Evolutionary conservation across 2,888 invertebrate genomes (phyloP).

Genomic region (Mactromeris polynyma): DNA sequence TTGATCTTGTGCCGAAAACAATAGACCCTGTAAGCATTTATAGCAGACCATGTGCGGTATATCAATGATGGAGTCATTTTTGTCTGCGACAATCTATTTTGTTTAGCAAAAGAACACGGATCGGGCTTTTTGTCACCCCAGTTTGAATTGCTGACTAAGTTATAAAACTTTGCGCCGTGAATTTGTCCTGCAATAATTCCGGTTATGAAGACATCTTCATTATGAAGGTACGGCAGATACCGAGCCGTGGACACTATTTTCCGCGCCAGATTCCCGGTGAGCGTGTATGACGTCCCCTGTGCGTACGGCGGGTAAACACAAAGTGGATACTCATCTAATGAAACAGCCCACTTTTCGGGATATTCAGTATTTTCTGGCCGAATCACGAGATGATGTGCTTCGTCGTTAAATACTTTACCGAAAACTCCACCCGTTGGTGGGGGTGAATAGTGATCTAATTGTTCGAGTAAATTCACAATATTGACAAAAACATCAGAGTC

Average conservation of each 20-base stretch:
- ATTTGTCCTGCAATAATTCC: conserved; percentile 33
- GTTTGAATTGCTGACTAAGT: neutral
- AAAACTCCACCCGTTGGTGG: neutral
- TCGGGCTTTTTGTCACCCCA: neutral
- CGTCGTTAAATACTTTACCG: neutral
- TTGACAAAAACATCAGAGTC: conserved; percentile 37
- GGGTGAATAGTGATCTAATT: neutral
- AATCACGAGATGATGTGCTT: neutral
- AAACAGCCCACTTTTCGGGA: conserved; percentile 21
- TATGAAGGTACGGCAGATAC: conserved; percentile 29
- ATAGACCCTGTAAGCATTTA: neutral
- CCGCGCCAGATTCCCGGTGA: conserved; percentile 6
- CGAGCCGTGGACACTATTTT: neutral
- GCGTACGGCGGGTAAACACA: conserved; percentile 29
- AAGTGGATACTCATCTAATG: conserved; percentile 18
- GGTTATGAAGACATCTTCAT: conserved; percentile 35
- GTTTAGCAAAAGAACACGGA: conserved; percentile 28
- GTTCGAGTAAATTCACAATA: conserved; percentile 4
- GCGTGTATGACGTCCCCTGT: conserved; percentile 24
- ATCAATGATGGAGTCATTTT: conserved; percentile 25
- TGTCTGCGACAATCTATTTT: conserved; percentile 13
- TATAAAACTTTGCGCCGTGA: conserved; percentile 9
- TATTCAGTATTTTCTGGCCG: neutral
- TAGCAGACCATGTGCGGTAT: conserved; percentile 18
- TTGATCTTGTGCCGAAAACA: too few relatives aligned